These are phyloP conservation scores for Dexiosoma caninum DNA, from an alignment of 2,888 invertebrate genomes.

Conservation along the genomic window DNA sequence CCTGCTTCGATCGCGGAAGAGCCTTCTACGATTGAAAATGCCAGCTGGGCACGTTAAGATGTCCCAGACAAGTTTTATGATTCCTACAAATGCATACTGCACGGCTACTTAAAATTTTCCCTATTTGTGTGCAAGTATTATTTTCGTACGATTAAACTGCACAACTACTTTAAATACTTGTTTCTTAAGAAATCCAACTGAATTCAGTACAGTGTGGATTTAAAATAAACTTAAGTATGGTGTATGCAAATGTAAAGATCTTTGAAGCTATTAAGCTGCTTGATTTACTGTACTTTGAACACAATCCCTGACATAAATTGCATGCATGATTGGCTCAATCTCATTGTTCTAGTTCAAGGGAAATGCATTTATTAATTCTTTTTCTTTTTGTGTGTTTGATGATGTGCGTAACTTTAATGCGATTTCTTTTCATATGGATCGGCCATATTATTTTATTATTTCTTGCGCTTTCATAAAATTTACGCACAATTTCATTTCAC, in stretches of 20 bases:
- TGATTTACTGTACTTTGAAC: conserved; percentile 40
- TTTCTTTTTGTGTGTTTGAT: neutral
- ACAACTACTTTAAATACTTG: conserved; percentile 48
- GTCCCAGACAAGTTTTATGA: conserved; percentile 16
- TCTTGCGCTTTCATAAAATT: neutral
- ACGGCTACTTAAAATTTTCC: conserved; percentile 5
- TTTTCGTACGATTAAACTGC: conserved; percentile 3
- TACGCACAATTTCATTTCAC: conserved; percentile 37
- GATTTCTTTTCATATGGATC: conserved; percentile 17
- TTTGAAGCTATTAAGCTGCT: conserved; percentile 7
- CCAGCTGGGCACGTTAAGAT: neutral
- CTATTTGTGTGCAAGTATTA: conserved; percentile 30
- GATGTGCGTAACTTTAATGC: neutral
- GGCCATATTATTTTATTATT: neutral
- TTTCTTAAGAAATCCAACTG: conserved; percentile 41
- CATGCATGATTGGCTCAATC: conserved; percentile 35
- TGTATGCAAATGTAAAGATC: conserved; percentile 20
- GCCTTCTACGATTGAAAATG: too few species aligned
- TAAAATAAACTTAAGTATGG: neutral
- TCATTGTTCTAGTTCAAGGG: conserved; percentile 30
- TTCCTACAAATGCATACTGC: neutral
- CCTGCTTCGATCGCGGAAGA: too few species aligned
- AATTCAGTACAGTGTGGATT: conserved; percentile 2
- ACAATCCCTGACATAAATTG: conserved; percentile 26
- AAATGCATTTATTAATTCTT: neutral